phyloP scores from a whole-genome alignment of 1,140 invertebrate genomes.

The Leptinotarsa lineolata region DNA sequence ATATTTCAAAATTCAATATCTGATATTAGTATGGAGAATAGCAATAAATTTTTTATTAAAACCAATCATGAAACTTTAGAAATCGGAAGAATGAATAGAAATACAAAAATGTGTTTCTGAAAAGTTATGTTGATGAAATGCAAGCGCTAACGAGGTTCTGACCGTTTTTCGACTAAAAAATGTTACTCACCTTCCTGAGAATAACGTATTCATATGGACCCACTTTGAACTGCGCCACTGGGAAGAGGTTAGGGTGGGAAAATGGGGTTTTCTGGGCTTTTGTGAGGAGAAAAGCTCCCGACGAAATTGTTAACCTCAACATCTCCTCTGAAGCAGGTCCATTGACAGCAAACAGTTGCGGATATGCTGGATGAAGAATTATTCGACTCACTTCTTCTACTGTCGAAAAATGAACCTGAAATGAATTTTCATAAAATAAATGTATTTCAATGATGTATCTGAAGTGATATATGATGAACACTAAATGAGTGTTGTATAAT shows the following conservation, averaged over 20 bases:
- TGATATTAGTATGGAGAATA: too few relatives aligned
- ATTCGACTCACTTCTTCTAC: constrained; percentile 44
- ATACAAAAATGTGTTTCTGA: too few relatives aligned
- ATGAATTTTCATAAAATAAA: neutral
- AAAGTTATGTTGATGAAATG: too few relatives aligned
- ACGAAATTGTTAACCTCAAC: constrained; percentile 38
- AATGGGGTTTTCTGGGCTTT: constrained; percentile 39
- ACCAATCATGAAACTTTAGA: too few relatives aligned
- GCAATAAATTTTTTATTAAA: too few relatives aligned
- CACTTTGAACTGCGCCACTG: constrained; percentile 42
- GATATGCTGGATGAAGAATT: constrained; percentile 43
- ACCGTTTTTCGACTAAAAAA: too few relatives aligned
- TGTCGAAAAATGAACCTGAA: constrained; percentile 45
- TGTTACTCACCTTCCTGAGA: constrained; percentile 40
- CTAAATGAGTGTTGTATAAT: too few relatives aligned
- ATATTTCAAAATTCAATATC: too few relatives aligned
- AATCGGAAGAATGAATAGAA: too few relatives aligned
- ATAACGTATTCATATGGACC: constrained; percentile 44
- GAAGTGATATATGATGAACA: too few relatives aligned
- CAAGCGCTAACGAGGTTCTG: too few relatives aligned
- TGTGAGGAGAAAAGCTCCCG: constrained; percentile 46
- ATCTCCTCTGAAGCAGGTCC: constrained; percentile 41
- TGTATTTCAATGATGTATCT: neutral
- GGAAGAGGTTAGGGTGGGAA: constrained; percentile 33
- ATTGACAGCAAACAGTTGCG: constrained; percentile 47